These are phyloP conservation scores for Caenorhabditis sulstoni DNA, from an alignment of 2,888 invertebrate species.

Conservation along the genomic window DNA sequence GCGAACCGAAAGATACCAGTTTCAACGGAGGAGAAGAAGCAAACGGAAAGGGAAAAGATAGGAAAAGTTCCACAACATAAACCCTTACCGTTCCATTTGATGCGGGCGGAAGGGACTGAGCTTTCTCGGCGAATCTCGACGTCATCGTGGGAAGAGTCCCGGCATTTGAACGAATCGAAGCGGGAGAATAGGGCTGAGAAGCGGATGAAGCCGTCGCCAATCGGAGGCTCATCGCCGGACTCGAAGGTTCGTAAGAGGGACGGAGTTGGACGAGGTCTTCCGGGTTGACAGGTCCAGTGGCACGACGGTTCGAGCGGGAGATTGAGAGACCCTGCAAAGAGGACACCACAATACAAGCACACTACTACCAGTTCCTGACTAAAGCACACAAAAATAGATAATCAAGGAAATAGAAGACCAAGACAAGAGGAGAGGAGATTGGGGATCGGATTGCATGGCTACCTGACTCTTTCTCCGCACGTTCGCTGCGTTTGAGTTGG, in stretches of 20 bases:
- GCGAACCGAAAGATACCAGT: neutral
- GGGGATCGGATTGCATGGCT: constrained; percentile 4
- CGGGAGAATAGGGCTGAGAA: constrained; percentile 46
- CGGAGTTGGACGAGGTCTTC: constrained; percentile 65
- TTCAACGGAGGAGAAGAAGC: constrained; percentile 4
- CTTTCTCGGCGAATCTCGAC: constrained; percentile 51
- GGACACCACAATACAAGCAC: constrained; percentile 22
- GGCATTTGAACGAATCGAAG: constrained; percentile 33
- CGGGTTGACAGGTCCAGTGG: constrained; percentile 76
- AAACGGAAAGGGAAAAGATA: constrained; percentile 22
- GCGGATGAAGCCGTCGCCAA: constrained; percentile 25
- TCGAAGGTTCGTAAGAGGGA: constrained; percentile 13
- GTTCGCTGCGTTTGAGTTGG: constrained; percentile 61
- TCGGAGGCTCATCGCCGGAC: constrained; percentile 45
- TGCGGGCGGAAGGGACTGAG: constrained; percentile 47
- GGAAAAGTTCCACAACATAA: constrained; percentile 16
- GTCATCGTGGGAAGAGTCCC: constrained; percentile 54
- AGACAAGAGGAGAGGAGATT: neutral
- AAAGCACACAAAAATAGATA: constrained; percentile 16
- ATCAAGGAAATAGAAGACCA: constrained; percentile 7
- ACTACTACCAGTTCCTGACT: constrained; percentile 15
- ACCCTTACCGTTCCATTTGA: constrained; percentile 34
- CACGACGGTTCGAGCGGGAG: constrained; percentile 73
- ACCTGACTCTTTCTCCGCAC: constrained; percentile 73
- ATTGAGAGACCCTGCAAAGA: constrained; percentile 66